A percentile compares a stretch with the other conserved stretches of the same genome.
Evolutionary conservation across 2,888 invertebrate species (phyloP).

Genomic region (Nemapogon koenigi): DNA sequence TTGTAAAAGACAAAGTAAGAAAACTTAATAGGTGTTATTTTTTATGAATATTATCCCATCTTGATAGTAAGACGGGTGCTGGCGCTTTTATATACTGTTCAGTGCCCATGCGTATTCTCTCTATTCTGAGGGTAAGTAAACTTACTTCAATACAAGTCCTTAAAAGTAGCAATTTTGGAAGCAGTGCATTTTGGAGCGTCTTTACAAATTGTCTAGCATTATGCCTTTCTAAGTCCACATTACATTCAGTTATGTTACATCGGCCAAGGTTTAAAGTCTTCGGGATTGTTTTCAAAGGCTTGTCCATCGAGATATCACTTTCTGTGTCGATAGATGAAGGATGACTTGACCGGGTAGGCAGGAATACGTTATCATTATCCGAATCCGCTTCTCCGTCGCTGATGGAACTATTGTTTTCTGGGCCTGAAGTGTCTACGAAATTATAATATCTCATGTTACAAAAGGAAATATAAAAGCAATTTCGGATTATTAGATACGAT

Average conservation of each 20-base stretch:
- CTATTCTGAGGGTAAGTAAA: no score
- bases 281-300: constrained; percentile 42
- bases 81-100: no score
- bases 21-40: no score
- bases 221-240: constrained; percentile 84
- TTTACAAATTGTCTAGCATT: constrained; percentile 86
- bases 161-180: constrained; percentile 78
- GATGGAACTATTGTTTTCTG: constrained; percentile 67
- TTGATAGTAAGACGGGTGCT: no score
- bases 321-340: constrained; percentile 29
- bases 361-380: constrained; percentile 55
- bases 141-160: constrained; percentile 80
- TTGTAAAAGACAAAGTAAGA: no score
- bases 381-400: constrained; percentile 57
- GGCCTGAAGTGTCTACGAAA: constrained; percentile 67
- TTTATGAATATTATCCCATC: no score
- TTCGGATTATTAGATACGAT: no score
- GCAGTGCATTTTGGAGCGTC: constrained; percentile 73
- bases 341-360: constrained; percentile 45
- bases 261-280: constrained; percentile 56
- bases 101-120: no score
- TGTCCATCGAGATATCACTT: constrained; percentile 22
- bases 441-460: no score
- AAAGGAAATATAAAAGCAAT: no score
- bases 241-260: constrained; percentile 66